Base-by-base conservation (phyloP, 2,888 invertebrate genomes). In the Leptinotarsa juncta region DNA sequence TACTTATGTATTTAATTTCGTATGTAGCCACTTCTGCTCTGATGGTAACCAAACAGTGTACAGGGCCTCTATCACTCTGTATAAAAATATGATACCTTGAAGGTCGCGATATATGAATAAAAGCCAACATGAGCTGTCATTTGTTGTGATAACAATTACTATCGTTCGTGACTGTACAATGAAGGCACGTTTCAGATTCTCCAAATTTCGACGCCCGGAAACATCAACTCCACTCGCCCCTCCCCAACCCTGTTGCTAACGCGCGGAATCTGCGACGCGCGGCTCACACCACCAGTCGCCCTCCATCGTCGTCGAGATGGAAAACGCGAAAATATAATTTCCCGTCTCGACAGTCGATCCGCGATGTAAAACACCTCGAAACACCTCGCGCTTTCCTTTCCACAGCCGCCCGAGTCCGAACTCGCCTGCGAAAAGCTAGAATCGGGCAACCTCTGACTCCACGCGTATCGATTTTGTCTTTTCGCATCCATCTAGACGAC, bases 391-490 rank as follows among this genome's bases (percentile, higher is more conserved):
- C 20, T 12, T n/a, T 18, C 53, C 18, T 53, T 12, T 53, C 18
- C 53, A 20, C 57, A 57, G 57, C 57, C 57, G 4, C 57, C 12
- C 15, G 15, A 20, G 18, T 1, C 23, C 10, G 18, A 18, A 42
- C 42, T 12, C 20, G 18, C 10, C 26, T 23, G 57, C 57, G 23
- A 23, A 57, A 57, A 57, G 26, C 57, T 15, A 15, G 14, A 51
- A 23, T 57, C 57, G 23, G 14, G 57, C 23, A 23, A 12, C 4
- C 23, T 26, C 26, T 14, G 53, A 18, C 3, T 7, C 3, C 26
- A 23, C 57, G 57, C 57, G 23, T 57, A 57, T 57, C 23, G 57
- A 57, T 57, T 57, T 57, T 57, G 57, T 57, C 51, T 57, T 57
- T 57, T 57, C 57, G 57, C 57, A 23, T 57, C 57, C 57, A 57